Evolutionary conservation across 2,888 invertebrate genomes (phyloP).

Genomic region (Scaptomyza flava): DNA sequence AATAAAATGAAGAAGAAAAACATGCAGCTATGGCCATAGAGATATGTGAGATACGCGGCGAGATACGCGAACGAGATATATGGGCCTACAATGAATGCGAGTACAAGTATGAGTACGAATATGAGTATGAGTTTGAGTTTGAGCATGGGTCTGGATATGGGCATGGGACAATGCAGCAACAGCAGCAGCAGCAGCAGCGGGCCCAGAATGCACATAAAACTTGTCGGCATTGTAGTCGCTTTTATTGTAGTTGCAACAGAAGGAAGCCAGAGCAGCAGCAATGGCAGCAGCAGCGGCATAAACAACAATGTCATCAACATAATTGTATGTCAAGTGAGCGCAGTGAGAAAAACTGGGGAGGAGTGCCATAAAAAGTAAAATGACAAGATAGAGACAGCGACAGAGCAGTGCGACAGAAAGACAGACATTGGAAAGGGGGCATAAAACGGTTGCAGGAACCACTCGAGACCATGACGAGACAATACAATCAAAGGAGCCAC

Average conservation of each 20-base stretch:
- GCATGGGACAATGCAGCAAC: conserved; percentile 35
- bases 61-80: conserved; percentile 38
- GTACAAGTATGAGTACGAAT: conserved; percentile 22
- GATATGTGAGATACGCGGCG: conserved; percentile 57
- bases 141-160: conserved; percentile 47
- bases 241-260: conserved; percentile 29
- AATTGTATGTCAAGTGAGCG: conserved; percentile 79
- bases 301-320: conserved; percentile 81
- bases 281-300: conserved; percentile 56
- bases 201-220: conserved; percentile 71
- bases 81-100: conserved; percentile 63
- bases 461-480: conserved; percentile 81
- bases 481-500: conserved; percentile 77
- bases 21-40: conserved; percentile 51
- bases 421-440: conserved; percentile 6
- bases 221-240: conserved; percentile 56
- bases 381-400: conserved; percentile 40
- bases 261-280: conserved; percentile 26
- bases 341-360: conserved; percentile 54
- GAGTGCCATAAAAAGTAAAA: conserved; percentile 61
- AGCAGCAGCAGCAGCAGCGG: conserved; percentile 32
- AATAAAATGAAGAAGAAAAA: conserved; percentile 39
- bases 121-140: conserved; percentile 9
- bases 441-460: conserved; percentile 62
- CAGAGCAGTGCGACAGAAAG: conserved; percentile 2